These are phyloP conservation scores for Caenorhabditis briggsae DNA, from an alignment of 1,140 invertebrate genomes.

Conservation along the genomic window DNA sequence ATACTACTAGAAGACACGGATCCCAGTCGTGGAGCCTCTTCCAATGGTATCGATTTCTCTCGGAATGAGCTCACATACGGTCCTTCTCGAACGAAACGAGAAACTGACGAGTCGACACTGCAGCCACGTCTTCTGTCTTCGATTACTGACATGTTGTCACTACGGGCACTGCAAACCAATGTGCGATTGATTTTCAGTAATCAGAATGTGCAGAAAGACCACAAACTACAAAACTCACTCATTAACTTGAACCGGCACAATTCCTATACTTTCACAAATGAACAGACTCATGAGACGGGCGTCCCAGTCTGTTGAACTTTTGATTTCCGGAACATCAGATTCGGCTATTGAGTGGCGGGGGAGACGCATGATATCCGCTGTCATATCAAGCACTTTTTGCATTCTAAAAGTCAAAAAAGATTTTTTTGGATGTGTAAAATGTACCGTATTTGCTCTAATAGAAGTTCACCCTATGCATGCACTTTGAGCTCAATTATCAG, in stretches of 20 bases:
- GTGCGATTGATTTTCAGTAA: too few relatives aligned
- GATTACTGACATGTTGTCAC: constrained; percentile 37
- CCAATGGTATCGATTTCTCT: constrained; percentile 57
- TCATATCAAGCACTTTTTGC: constrained; percentile 61
- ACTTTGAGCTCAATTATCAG: too few relatives aligned
- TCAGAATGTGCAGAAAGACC: background rate
- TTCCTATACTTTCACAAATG: constrained; percentile 48
- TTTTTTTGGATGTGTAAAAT: background rate
- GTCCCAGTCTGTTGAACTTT: constrained; percentile 41
- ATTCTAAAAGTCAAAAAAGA: constrained; percentile 43
- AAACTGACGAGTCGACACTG: constrained; percentile 44
- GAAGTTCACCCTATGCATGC: too few relatives aligned
- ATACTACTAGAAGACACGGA: constrained; percentile 29
- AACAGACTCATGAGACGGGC: constrained; percentile 20
- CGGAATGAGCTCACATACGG: constrained; percentile 64
- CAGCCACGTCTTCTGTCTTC: constrained; percentile 46
- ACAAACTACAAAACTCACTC: constrained; percentile 7
- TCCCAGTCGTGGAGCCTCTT: constrained; percentile 48
- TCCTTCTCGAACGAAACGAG: constrained; percentile 46
- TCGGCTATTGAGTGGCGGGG: constrained; percentile 38
- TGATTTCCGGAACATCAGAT: constrained; percentile 23
- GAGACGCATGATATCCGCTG: constrained; percentile 58
- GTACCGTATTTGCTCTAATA: too few relatives aligned
- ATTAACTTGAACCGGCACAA: constrained; percentile 33
- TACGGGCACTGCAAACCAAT: constrained; percentile 22